phyloP scores from a whole-genome alignment of 2,888 invertebrate genomes.

The Tenodera sinensis region DNA sequence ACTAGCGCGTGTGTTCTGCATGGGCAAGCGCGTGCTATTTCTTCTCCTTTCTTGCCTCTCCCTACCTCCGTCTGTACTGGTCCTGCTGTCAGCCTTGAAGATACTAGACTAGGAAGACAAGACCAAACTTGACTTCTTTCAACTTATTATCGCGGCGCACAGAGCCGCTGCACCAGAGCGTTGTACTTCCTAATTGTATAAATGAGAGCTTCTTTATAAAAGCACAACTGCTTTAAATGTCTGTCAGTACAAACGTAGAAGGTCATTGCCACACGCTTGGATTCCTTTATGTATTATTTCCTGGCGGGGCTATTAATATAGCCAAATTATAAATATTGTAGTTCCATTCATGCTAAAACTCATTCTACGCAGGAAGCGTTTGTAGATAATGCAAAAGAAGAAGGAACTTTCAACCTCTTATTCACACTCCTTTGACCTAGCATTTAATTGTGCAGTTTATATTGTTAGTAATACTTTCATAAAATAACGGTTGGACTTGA shows the following conservation, averaged over 20 bases:
- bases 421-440: neutral
- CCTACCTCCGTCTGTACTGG: neutral
- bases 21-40: neutral
- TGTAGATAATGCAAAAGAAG: too few species aligned
- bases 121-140: neutral
- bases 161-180: neutral
- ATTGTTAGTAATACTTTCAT: too few species aligned
- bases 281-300: neutral
- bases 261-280: neutral
- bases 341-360: neutral
- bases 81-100: neutral
- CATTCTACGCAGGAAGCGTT: neutral
- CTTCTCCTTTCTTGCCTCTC: neutral
- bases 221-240: neutral
- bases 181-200: neutral
- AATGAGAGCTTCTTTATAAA: neutral
- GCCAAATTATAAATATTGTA: neutral
- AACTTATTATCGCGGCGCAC: neutral
- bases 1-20: neutral
- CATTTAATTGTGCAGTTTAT: neutral
- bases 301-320: neutral
- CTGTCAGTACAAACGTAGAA: neutral
- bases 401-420: too few species aligned
- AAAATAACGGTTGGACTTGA: neutral
- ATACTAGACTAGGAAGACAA: neutral